Percentiles rank a stretch among this genome's conserved stretches.
Conservation (phyloP, 2,797 vertebrate genomes). For the Delichon dasypus region DNA sequence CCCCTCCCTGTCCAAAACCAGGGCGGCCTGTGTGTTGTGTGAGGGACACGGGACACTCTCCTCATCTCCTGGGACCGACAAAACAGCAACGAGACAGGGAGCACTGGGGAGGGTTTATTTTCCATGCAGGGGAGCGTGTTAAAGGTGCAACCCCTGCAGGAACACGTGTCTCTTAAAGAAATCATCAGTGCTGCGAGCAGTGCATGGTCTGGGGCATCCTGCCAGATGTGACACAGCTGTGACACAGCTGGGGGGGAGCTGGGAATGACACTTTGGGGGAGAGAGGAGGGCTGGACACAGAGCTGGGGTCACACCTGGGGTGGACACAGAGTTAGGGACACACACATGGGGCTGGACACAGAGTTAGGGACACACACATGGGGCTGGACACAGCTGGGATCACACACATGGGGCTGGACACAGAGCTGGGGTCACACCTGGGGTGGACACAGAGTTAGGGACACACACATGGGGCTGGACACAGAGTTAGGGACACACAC, state of each 20-base stretch:
- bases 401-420: too few relatives aligned
- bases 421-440: neutral
- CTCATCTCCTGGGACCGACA: neutral
- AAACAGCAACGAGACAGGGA: neutral
- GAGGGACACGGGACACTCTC: neutral
- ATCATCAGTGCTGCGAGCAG: neutral
- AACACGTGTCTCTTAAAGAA: neutral
- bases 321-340: neutral
- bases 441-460: neutral
- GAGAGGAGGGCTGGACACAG: neutral
- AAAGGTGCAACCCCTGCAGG: neutral
- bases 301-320: neutral
- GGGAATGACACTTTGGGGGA: rapidly evolving
- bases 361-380: neutral
- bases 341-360: neutral
- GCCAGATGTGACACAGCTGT: rapidly evolving
- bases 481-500: neutral
- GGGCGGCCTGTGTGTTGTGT: rapidly evolving
- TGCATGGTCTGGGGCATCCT: neutral
- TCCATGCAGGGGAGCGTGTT: neutral
- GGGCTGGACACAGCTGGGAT: too few relatives aligned
- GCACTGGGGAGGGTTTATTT: neutral
- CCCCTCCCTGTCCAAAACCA: neutral
- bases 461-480: neutral
- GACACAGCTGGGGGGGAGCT: neutral